Evolutionary conservation across 2,113 vertebrate species (phyloP).

Genomic region (Sisor rabdophorus): DNA sequence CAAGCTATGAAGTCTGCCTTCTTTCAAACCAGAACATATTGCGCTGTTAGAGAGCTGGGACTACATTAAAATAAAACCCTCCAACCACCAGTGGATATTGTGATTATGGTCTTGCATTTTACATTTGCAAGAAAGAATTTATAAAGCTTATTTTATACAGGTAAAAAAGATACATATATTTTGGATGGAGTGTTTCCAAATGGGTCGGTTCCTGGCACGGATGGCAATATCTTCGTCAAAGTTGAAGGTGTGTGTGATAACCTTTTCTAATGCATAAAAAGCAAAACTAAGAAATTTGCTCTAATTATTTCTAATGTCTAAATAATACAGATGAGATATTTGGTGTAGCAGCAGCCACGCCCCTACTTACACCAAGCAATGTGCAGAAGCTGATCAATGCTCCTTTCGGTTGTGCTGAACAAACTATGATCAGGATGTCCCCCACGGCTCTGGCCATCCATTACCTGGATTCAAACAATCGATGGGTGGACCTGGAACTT

Average conservation of each 20-base stretch:
- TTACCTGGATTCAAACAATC: conserved; percentile 75
- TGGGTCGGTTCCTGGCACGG: conserved; percentile 56
- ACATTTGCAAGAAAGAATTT: background rate
- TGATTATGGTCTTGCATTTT: no score
- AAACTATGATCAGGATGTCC: conserved; percentile 71
- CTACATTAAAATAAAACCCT: background rate
- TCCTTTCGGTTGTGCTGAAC: conserved; percentile 74
- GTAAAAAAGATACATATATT: background rate
- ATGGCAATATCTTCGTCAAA: conserved; percentile 62
- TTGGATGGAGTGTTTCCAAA: conserved; percentile 57
- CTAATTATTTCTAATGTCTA: background rate
- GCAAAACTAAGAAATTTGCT: background rate
- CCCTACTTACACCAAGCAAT: conserved; percentile 66
- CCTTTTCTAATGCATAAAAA: background rate
- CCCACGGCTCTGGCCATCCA: conserved; percentile 70
- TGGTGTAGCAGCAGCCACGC: conserved; percentile 52
- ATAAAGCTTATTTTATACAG: conserved; percentile 47
- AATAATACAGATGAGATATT: conserved; percentile 55
- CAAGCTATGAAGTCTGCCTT: no score
- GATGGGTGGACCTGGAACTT: conserved; percentile 68
- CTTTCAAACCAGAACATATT: no score
- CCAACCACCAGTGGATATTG: no score
- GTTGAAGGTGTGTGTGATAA: conserved; percentile 58
- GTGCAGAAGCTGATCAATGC: conserved; percentile 61
- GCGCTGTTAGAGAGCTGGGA: no score